Percentiles rank a stretch among this genome's conserved stretches.
phyloP scores from a whole-genome alignment of 2,888 invertebrate genomes.

The Hemithea aestivaria region DNA sequence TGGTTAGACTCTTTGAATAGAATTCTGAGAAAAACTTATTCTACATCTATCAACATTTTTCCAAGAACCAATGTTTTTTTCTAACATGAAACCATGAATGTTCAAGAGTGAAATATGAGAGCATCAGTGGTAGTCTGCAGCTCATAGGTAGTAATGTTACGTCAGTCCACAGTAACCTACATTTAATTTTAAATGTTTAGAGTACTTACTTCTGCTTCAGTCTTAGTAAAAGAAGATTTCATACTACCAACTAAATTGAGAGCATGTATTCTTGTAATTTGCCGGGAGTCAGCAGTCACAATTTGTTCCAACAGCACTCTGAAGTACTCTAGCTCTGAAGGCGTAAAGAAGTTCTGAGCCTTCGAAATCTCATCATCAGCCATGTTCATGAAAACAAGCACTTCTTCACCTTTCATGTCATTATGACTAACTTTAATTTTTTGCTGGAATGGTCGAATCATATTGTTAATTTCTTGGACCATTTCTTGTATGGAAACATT shows the following conservation, averaged over 20 bases:
- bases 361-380: conserved; percentile 62
- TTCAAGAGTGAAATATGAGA: too few relatives aligned
- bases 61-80: too few relatives aligned
- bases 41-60: too few relatives aligned
- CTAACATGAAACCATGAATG: too few relatives aligned
- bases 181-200: too few relatives aligned
- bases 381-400: conserved; percentile 56
- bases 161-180: too few relatives aligned
- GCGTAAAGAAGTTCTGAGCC: conserved; percentile 57
- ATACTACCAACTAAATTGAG: conserved; percentile 58
- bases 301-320: conserved; percentile 61
- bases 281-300: conserved; percentile 58
- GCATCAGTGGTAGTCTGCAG: too few relatives aligned
- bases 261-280: conserved; percentile 59
- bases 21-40: too few relatives aligned
- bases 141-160: too few relatives aligned
- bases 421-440: conserved; percentile 57
- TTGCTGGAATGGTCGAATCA: conserved; percentile 57
- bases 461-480: conserved; percentile 54
- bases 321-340: conserved; percentile 61
- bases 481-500: conserved; percentile 39
- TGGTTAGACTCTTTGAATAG: too few relatives aligned
- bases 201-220: conserved; percentile 58
- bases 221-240: conserved; percentile 56
- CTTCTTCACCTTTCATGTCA: conserved; percentile 57